Percentiles rank a stretch among this genome's conserved stretches.
phyloP scores from a whole-genome alignment of 1,140 invertebrate species.

The Steinernema khuongi region DNA sequence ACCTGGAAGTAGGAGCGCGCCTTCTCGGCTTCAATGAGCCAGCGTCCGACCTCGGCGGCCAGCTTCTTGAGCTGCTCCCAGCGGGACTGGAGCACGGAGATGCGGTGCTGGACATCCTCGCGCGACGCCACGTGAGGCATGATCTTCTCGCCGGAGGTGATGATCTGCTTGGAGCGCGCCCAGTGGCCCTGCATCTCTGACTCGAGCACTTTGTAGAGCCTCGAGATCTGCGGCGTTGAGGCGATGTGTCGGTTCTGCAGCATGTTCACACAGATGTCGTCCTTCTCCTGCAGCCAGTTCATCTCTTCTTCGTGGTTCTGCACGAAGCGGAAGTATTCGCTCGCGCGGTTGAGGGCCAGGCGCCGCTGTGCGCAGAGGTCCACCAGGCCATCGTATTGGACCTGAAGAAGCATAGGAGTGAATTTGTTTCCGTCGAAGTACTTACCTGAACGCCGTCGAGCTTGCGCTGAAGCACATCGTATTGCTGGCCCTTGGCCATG shows the following conservation, averaged over 20 bases:
- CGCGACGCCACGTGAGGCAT: conserved; percentile 72
- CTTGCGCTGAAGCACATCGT: conserved; percentile 45
- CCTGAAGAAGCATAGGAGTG: too few species aligned
- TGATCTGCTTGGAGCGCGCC: conserved; percentile 73
- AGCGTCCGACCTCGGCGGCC: conserved; percentile 74
- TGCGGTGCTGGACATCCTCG: conserved; percentile 62
- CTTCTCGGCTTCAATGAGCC: conserved; percentile 85
- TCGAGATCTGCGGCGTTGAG: conserved; percentile 78
- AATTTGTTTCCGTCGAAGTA: conserved; percentile 19
- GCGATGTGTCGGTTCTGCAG: conserved; percentile 86
- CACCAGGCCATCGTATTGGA: conserved; percentile 62
- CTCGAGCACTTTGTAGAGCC: conserved; percentile 86
- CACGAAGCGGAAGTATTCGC: conserved; percentile 88
- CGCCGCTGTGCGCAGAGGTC: conserved; percentile 73
- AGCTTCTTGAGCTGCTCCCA: conserved; percentile 79
- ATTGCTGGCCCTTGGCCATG: conserved; percentile 59
- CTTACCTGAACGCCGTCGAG: conserved; percentile 41
- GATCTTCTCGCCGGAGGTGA: conserved; percentile 69
- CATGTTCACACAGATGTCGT: conserved; percentile 78
- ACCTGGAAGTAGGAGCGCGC: conserved; percentile 63
- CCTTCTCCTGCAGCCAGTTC: conserved; percentile 84
- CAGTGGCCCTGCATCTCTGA: conserved; percentile 82
- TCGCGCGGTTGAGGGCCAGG: conserved; percentile 77
- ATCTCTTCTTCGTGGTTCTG: conserved; percentile 86
- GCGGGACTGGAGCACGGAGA: conserved; percentile 72